Evolutionary conservation across 2,888 invertebrate species (phyloP).

Genomic region (Tachystola acroxantha): DNA sequence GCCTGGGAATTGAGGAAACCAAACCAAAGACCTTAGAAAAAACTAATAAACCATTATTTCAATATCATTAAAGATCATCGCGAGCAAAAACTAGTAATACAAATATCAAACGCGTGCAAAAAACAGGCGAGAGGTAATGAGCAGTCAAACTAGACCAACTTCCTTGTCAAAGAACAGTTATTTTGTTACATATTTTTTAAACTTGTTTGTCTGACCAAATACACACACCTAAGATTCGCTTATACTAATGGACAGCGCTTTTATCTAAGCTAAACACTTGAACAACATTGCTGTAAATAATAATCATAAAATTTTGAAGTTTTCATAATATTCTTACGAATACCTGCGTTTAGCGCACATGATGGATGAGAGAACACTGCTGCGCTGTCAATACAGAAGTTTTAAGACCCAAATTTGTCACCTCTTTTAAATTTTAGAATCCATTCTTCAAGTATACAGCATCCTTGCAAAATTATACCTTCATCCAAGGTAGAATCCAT

Average conservation of each 20-base stretch:
- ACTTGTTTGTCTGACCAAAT: slow-evolving; percentile 24
- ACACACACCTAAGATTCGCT: not conserved
- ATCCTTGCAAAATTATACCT: too few species aligned
- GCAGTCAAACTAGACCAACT: slow-evolving; percentile 47
- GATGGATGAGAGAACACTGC: too few species aligned
- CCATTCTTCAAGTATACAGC: too few species aligned
- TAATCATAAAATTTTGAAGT: too few species aligned
- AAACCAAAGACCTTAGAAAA: slow-evolving; percentile 39
- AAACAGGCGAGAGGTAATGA: slow-evolving; percentile 37
- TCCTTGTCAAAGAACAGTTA: slow-evolving; percentile 56
- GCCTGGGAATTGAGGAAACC: slow-evolving; percentile 65
- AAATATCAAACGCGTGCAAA: slow-evolving; percentile 35
- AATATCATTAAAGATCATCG: slow-evolving; percentile 57
- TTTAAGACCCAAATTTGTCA: too few species aligned
- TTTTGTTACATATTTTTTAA: slow-evolving; percentile 28
- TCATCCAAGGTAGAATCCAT: not conserved
- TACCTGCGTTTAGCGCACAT: too few species aligned
- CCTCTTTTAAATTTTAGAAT: too few species aligned
- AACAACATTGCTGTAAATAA: too few species aligned
- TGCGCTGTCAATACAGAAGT: too few species aligned
- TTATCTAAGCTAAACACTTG: not conserved
- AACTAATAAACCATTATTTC: slow-evolving; percentile 54
- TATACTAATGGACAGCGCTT: not conserved
- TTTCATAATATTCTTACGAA: too few species aligned
- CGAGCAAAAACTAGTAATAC: slow-evolving; percentile 37